Percentiles rank a stretch among this genome's conserved stretches.
Conservation (phyloP, 2,888 invertebrate genomes). For the Charanyca ferruginea region DNA sequence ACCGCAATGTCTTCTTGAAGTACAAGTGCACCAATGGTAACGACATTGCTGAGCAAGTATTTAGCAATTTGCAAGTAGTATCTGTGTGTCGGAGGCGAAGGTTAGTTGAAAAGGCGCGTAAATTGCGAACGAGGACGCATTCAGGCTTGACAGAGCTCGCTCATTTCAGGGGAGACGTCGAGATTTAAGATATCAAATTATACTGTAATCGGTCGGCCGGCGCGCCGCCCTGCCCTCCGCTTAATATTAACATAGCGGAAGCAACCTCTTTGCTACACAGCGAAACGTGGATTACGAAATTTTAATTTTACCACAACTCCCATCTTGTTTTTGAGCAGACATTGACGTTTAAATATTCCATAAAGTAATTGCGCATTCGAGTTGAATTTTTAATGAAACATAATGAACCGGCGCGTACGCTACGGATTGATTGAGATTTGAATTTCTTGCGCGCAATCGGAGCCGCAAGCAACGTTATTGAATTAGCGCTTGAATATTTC, state of each 20-base stretch:
- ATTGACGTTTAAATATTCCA: conserved; percentile 87
- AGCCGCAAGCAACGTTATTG: conserved; percentile 79
- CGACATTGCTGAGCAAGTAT: conserved; percentile 63
- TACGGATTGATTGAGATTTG: conserved; percentile 88
- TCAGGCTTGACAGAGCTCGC: conserved; percentile 81
- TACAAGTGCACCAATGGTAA: conserved; percentile 66
- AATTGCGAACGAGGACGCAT: conserved; percentile 87
- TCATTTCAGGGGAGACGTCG: conserved; percentile 78
- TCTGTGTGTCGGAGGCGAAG: conserved; percentile 67
- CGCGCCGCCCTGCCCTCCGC: conserved; percentile 73
- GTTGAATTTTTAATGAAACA: conserved; percentile 89
- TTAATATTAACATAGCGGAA: conserved; percentile 87
- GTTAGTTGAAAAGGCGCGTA: conserved; percentile 84
- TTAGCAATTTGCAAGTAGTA: conserved; percentile 73
- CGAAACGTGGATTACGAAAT: conserved; percentile 83
- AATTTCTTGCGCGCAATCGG: conserved; percentile 87
- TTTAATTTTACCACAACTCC: conserved; percentile 86
- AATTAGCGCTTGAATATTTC: conserved; percentile 86
- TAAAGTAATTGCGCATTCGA: conserved; percentile 86
- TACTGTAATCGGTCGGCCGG: conserved; percentile 85
- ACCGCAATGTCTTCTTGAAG: conserved; percentile 31
- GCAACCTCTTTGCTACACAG: conserved; percentile 81
- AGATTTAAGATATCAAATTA: conserved; percentile 89
- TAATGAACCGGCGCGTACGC: conserved; percentile 81
- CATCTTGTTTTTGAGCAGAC: conserved; percentile 84